Percentiles rank a stretch among this genome's conserved stretches.
Evolutionary conservation across 2,797 vertebrate genomes (phyloP).

Genomic region (Aplochiton taeniatus): DNA sequence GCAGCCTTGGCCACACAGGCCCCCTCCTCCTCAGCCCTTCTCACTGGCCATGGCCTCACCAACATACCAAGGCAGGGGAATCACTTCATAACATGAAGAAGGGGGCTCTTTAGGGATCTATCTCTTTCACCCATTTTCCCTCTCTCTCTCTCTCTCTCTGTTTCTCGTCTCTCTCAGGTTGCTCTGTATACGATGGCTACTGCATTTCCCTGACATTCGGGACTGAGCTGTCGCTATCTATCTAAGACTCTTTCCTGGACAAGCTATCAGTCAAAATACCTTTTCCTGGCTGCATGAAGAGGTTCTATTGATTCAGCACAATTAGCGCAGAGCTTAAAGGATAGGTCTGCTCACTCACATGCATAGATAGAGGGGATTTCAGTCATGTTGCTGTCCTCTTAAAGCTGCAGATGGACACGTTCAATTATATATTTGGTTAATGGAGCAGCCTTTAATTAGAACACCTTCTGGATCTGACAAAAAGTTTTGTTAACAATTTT

Average conservation of each 20-base stretch:
- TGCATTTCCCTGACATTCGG: slow-evolving; percentile 11
- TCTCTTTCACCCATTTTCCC: slow-evolving; percentile 9
- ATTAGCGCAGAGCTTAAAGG: slow-evolving; percentile 51
- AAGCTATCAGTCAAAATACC: slow-evolving; percentile 34
- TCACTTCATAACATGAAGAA: slow-evolving; percentile 23
- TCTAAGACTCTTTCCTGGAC: slow-evolving; percentile 30
- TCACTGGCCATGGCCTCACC: neutral
- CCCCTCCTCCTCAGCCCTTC: neutral
- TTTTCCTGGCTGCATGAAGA: slow-evolving; percentile 41
- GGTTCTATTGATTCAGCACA: slow-evolving; percentile 55
- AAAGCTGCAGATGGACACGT: neutral
- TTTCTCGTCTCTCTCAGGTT: neutral
- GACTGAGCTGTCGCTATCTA: slow-evolving; percentile 16
- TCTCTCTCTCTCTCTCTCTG: slow-evolving; percentile 11
- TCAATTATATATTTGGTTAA: slow-evolving; percentile 19
- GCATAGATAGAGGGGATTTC: slow-evolving; percentile 41
- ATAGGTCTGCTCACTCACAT: slow-evolving; percentile 45
- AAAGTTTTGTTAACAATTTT: neutral
- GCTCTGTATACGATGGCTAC: slow-evolving; percentile 13
- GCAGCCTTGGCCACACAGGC: neutral
- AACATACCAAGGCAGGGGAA: no score
- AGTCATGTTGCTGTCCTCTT: slow-evolving; percentile 21
- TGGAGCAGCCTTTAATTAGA: slow-evolving; percentile 1
- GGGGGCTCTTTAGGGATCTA: slow-evolving; percentile 33
- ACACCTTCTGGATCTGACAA: slow-evolving; percentile 15